Evolutionary conservation across 1,140 invertebrate genomes (phyloP).

Genomic region (Gonatopus flavifemur): DNA sequence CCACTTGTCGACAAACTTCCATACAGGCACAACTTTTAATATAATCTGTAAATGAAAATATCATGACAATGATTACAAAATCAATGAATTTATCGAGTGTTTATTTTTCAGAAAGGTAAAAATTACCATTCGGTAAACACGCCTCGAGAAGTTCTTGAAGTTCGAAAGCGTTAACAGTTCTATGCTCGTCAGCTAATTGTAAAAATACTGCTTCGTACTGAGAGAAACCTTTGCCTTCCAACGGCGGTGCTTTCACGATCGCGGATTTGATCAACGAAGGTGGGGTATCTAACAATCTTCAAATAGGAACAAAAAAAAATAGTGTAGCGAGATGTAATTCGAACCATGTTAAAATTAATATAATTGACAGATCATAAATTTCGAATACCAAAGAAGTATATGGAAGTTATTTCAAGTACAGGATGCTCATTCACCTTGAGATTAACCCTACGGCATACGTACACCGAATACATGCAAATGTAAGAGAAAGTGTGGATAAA

Average conservation of each 20-base stretch:
- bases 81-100: too few relatives aligned
- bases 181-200: constrained; percentile 84
- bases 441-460: constrained; percentile 9
- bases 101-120: constrained; percentile 14
- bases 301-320: constrained; percentile 25
- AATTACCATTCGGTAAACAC: constrained; percentile 82
- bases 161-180: constrained; percentile 89
- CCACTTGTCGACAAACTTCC: constrained; percentile 88
- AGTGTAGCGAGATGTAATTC: background rate
- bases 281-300: constrained; percentile 71
- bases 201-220: constrained; percentile 90
- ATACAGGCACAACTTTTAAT: constrained; percentile 92
- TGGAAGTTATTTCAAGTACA: background rate
- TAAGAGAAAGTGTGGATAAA: constrained; percentile 13
- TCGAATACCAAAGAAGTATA: background rate
- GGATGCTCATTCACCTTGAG: too few relatives aligned
- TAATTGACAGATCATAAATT: background rate
- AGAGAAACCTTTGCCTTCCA: constrained; percentile 74
- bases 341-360: background rate
- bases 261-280: constrained; percentile 74
- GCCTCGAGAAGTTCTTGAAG: constrained; percentile 88
- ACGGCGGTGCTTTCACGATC: constrained; percentile 71
- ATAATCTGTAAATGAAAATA: constrained; percentile 67
- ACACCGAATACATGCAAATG: background rate
- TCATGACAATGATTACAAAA: constrained; percentile 2